Conservation (phyloP, 2,113 vertebrate species). For the Mola mola region DNA sequence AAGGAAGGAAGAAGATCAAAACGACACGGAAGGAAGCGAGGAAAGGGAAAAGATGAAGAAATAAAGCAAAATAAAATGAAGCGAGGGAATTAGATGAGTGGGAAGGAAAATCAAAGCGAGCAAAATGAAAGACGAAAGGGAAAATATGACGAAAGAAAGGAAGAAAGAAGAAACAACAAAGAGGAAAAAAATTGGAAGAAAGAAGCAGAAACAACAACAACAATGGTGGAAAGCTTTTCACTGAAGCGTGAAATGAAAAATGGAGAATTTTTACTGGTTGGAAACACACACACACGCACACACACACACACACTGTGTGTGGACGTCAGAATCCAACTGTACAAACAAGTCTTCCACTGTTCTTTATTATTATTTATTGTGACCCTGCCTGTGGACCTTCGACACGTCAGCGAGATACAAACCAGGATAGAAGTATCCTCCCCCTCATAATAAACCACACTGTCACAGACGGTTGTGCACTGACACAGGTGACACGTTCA, state of each 20-base stretch:
- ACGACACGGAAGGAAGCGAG: background rate
- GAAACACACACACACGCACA: conserved; percentile 11
- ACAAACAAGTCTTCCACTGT: too few species aligned
- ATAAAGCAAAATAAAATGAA: too few species aligned
- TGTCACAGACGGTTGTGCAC: too few species aligned
- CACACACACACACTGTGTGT: background rate
- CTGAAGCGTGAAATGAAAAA: conserved; percentile 60
- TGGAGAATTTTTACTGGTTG: conserved; percentile 34
- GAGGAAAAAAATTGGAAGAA: background rate
- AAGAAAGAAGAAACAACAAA: background rate
- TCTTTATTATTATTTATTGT: too few species aligned
- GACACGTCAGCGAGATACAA: too few species aligned
- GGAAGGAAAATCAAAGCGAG: background rate
- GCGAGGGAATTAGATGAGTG: too few species aligned
- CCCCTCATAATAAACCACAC: too few species aligned
- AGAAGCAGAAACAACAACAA: conserved; percentile 7
- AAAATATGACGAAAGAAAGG: background rate
- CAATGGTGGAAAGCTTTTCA: conserved; percentile 24
- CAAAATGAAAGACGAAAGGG: background rate
- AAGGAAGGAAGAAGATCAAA: background rate
- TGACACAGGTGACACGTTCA: too few species aligned
- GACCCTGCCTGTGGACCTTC: too few species aligned
- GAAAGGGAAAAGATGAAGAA: background rate
- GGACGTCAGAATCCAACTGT: too few species aligned
- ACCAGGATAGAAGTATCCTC: too few species aligned